Percentiles rank a stretch among this genome's conserved stretches.
Evolutionary conservation across 2,888 invertebrate species (phyloP).

Genomic region (Petrolisthes manimaculis): DNA sequence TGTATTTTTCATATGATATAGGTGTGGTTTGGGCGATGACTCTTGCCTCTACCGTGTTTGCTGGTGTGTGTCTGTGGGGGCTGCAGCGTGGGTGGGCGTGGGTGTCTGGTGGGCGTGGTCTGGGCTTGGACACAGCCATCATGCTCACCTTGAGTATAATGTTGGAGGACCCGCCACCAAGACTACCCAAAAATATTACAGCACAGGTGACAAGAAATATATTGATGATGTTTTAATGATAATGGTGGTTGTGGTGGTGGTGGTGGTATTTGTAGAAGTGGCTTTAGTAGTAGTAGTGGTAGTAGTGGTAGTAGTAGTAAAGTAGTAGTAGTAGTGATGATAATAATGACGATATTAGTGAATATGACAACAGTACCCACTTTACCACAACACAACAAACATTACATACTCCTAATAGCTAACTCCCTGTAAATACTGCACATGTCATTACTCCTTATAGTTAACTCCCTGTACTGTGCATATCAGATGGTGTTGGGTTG

Average conservation of each 20-base stretch:
- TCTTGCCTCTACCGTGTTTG: conserved; percentile 7
- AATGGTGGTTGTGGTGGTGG: too few species aligned
- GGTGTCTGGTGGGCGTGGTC: not conserved
- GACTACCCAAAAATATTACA: conserved; percentile 32
- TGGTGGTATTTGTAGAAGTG: not conserved
- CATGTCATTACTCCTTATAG: not conserved
- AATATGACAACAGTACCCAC: not conserved
- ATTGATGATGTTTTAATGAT: too few species aligned
- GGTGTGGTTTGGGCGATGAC: conserved; percentile 39
- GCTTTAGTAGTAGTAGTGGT: not conserved
- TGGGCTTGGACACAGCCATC: not conserved
- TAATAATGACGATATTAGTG: not conserved
- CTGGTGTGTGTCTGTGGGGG: conserved; percentile 37
- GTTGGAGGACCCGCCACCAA: conserved; percentile 43
- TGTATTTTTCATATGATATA: not conserved
- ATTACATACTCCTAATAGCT: not conserved
- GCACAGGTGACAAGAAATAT: conserved; percentile 29
- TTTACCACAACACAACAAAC: not conserved
- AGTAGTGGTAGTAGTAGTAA: not conserved
- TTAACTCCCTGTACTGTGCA: not conserved
- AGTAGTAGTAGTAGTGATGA: not conserved
- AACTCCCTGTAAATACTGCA: not conserved
- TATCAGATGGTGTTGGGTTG: conserved; percentile 57
- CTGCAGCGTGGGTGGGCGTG: conserved; percentile 40
- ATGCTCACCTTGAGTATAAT: conserved; percentile 39